Conservation (phyloP, 2,797 vertebrate species). For the Megalops cyprinoides region DNA sequence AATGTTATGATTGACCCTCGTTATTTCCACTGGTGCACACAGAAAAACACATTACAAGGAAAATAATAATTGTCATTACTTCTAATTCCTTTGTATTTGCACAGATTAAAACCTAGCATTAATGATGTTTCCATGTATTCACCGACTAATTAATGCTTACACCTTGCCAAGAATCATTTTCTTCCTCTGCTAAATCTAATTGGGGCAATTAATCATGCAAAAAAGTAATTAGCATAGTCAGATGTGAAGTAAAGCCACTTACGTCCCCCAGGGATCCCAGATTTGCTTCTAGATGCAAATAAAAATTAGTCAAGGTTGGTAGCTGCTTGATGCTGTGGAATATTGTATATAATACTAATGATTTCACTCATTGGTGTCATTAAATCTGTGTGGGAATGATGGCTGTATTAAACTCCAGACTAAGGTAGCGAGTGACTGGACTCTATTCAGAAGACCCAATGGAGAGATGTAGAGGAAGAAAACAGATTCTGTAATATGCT, state of each 20-base stretch:
- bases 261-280: conserved; percentile 67
- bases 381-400: conserved; percentile 63
- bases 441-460: background rate
- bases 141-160: conserved; percentile 77
- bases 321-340: conserved; percentile 63
- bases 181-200: conserved; percentile 78
- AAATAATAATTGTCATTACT: conserved; percentile 72
- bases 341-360: conserved; percentile 71
- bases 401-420: conserved; percentile 59
- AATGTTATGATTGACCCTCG: conserved; percentile 61
- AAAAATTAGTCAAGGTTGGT: conserved; percentile 76
- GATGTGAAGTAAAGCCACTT: conserved; percentile 76
- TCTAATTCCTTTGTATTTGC: conserved; percentile 73
- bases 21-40: conserved; percentile 63
- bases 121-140: conserved; percentile 73
- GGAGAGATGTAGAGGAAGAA: too few relatives aligned
- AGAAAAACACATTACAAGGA: conserved; percentile 64
- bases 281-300: conserved; percentile 75
- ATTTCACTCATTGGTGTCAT: conserved; percentile 63
- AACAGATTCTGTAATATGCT: background rate
- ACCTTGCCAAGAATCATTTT: conserved; percentile 80
- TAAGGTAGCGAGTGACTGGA: conserved; percentile 40
- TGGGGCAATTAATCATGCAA: conserved; percentile 82
- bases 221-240: conserved; percentile 81
- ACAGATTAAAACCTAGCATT: conserved; percentile 76